Evolutionary conservation across 2,888 invertebrate species (phyloP).

Genomic region (Apamea sordens): DNA sequence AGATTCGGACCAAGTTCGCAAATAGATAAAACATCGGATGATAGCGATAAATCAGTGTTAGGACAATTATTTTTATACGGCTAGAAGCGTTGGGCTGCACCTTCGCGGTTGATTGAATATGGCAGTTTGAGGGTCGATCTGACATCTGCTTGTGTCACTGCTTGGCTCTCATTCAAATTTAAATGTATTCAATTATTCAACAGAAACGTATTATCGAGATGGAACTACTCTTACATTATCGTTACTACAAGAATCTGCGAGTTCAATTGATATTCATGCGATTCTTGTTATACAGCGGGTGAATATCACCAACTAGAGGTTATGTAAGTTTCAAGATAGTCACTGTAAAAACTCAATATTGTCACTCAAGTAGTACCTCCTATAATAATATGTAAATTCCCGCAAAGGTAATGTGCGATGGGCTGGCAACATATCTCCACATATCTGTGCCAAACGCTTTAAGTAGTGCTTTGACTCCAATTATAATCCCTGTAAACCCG

Average conservation of each 20-base stretch:
- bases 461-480: constrained; percentile 47
- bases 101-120: constrained; percentile 86
- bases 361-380: background rate
- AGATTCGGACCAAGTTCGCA: constrained; percentile 47
- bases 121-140: constrained; percentile 83
- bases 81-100: constrained; percentile 72
- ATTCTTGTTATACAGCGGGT: constrained; percentile 23
- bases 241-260: constrained; percentile 47
- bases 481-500: constrained; percentile 36
- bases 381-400: constrained; percentile 17
- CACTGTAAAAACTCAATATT: constrained; percentile 21
- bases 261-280: constrained; percentile 30
- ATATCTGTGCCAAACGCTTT: constrained; percentile 39
- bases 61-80: constrained; percentile 66
- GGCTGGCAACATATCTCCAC: constrained; percentile 29
- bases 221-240: constrained; percentile 51
- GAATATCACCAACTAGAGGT: constrained; percentile 32
- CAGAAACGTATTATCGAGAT: constrained; percentile 55
- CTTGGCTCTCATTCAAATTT: constrained; percentile 86
- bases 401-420: constrained; percentile 27
- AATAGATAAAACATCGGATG: constrained; percentile 54
- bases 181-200: constrained; percentile 74
- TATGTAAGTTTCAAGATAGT: constrained; percentile 25
- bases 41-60: constrained; percentile 57
- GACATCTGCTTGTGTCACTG: constrained; percentile 80